Evolutionary conservation across 2,888 invertebrate species (phyloP).

Genomic region (Drosophila setosimentum): DNA sequence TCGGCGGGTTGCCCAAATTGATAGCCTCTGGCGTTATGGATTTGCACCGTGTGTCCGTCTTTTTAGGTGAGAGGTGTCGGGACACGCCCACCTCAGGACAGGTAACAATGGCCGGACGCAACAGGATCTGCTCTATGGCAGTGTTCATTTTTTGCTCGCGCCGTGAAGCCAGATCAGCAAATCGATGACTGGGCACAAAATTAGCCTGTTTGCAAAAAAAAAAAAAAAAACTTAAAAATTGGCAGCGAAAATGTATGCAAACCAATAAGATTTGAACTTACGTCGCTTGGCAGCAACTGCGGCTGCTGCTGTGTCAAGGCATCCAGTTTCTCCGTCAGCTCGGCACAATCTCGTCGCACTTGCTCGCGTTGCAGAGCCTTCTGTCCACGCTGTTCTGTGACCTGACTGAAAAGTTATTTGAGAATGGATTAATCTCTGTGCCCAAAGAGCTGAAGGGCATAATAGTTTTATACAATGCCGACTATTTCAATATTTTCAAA

Average conservation of each 20-base stretch:
- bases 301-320: slow-evolving; percentile 84
- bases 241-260: not conserved
- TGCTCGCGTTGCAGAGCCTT: slow-evolving; percentile 86
- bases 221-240: not conserved
- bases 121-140: slow-evolving; percentile 85
- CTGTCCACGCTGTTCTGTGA: slow-evolving; percentile 84
- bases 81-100: slow-evolving; percentile 73
- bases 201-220: slow-evolving; percentile 71
- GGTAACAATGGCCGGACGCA: slow-evolving; percentile 83
- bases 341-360: slow-evolving; percentile 86
- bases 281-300: slow-evolving; percentile 72
- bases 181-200: slow-evolving; percentile 85
- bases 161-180: slow-evolving; percentile 84
- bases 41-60: slow-evolving; percentile 6
- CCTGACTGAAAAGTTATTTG: slow-evolving; percentile 67
- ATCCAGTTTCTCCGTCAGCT: slow-evolving; percentile 86
- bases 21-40: slow-evolving; percentile 30
- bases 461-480: not conserved
- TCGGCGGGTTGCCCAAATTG: slow-evolving; percentile 66
- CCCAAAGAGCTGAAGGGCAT: not conserved
- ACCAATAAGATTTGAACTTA: slow-evolving; percentile 43
- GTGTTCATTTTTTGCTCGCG: slow-evolving; percentile 86
- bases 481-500: not conserved
- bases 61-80: not conserved
- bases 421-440: not conserved